Base-by-base conservation (phyloP, 1,140 invertebrate genomes). In the Drosophila pallidifrons region DNA sequence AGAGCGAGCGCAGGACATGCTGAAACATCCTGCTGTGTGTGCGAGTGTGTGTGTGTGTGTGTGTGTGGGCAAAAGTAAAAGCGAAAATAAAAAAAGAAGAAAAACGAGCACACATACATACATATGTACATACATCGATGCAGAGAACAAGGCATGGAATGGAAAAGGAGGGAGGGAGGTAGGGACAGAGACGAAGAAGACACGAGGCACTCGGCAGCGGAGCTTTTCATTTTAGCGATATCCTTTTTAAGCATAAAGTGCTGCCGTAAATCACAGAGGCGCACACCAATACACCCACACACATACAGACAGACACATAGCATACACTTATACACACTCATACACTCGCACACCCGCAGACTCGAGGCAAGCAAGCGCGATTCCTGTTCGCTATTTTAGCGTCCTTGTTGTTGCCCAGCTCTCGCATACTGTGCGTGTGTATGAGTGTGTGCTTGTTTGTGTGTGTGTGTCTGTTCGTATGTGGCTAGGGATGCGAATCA, bases 171-270 rank as follows among this genome's bases (percentile, higher is more conserved):
- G 46, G 1, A 20, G 1, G 1, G 3, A 20, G 16, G 5, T 7
- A 45, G 20, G 35, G 20, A 35, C 10, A 16, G 8, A 47, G 41
- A 2, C 15, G 28, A 70, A 41, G 47, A 45, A 41, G 47, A 45
- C 41, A 60, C 43, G 55, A 43, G 64, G 47, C 68, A 80, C 77
- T 73, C 55, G 57, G 75, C 57, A 78, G 78, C 75, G 78, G 68
- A 90, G 85, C 85, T 89, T 89, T 89, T 89, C 86, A 89, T 89
- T 89, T 89, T 89, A 90, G 85, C 86, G 86, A 89, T 89, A 89
- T 89, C 85, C 86, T 89, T 89, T 89, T 90, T 89, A 89, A 89
- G 85, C 85, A 89, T 90, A 90, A 89, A 89, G 85, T 89, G 85
- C 85, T 89, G 85, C 86, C 85, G 85, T 89, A 89, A 89, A 89